phyloP scores from a whole-genome alignment of 1,140 invertebrate genomes.

The Harpegnathos saltator region DNA sequence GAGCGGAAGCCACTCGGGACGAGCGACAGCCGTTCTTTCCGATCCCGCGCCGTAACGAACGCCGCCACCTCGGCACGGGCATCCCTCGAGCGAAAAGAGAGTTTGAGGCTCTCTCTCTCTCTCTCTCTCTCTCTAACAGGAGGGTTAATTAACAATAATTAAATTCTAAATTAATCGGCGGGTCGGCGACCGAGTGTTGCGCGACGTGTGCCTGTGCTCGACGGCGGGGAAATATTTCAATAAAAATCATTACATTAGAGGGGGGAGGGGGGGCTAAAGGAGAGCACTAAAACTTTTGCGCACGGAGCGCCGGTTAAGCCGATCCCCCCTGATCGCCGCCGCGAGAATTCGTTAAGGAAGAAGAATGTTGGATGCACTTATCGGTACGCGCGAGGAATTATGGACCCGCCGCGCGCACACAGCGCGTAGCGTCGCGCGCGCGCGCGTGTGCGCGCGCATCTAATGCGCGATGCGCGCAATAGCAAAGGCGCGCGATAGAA shows the following conservation, averaged over 20 bases:
- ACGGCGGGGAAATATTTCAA: no score
- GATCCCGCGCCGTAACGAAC: no score
- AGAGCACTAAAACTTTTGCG: constrained; percentile 28
- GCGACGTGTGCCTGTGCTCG: constrained; percentile 30
- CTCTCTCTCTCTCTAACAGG: no score
- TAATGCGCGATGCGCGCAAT: constrained; percentile 13
- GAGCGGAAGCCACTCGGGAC: no score
- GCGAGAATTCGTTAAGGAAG: constrained; percentile 57
- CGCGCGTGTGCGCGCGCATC: neutral
- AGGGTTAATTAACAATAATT: neutral
- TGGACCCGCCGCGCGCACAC: neutral
- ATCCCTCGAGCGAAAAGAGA: no score
- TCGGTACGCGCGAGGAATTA: constrained; percentile 51
- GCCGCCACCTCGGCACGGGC: no score
- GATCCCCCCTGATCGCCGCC: constrained; percentile 27
- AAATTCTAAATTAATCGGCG: constrained; percentile 8
- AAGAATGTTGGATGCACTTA: constrained; percentile 56
- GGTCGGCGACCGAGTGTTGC: constrained; percentile 27
- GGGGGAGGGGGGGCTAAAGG: no score
- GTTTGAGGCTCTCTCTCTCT: no score
- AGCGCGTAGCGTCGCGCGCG: neutral
- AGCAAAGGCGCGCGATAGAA: constrained; percentile 23
- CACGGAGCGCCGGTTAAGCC: constrained; percentile 41
- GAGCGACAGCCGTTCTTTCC: no score
- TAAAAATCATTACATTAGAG: no score